Conservation (phyloP, 1,140 invertebrate species). For the Holcopasites calliopsidis region DNA sequence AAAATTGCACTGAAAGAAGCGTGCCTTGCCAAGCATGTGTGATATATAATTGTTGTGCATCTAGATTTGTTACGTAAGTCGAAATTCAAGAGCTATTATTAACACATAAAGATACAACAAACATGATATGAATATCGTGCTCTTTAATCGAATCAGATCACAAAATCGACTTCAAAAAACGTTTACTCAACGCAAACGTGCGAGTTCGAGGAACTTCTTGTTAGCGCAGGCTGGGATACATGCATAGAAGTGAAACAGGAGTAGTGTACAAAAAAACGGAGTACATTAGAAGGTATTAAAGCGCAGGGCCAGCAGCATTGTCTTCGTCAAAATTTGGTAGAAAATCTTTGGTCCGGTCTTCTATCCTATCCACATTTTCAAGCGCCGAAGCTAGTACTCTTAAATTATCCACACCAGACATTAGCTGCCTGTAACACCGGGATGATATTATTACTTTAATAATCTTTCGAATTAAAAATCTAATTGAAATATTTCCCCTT, state of each 20-base stretch:
- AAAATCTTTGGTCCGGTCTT: slow-evolving; percentile 81
- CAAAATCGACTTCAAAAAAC: slow-evolving; percentile 35
- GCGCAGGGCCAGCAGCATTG: slow-evolving; percentile 78
- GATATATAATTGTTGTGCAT: neutral
- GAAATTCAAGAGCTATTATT: neutral
- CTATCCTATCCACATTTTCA: slow-evolving; percentile 81
- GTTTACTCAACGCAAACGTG: neutral
- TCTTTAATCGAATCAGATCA: slow-evolving; percentile 29
- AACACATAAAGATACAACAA: slow-evolving; percentile 61
- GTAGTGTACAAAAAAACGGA: slow-evolving; percentile 1
- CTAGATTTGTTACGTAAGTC: slow-evolving; percentile 1
- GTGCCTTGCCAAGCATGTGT: neutral
- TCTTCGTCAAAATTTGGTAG: slow-evolving; percentile 79
- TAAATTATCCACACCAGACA: slow-evolving; percentile 84
- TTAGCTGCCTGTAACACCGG: slow-evolving; percentile 82
- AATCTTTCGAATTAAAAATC: neutral
- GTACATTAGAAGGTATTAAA: slow-evolving; percentile 63
- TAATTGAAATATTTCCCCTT: slow-evolving; percentile 30
- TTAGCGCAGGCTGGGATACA: slow-evolving; percentile 34
- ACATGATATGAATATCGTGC: slow-evolving; percentile 55
- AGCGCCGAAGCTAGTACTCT: slow-evolving; percentile 82
- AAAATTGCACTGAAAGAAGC: slow-evolving; percentile 9
- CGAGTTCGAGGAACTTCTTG: slow-evolving; percentile 39
- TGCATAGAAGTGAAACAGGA: slow-evolving; percentile 23
- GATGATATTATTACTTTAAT: slow-evolving; percentile 21